Percentiles rank a stretch among this genome's conserved stretches.
phyloP scores from a whole-genome alignment of 1,140 invertebrate species.

The Leptopilina clavipes region DNA sequence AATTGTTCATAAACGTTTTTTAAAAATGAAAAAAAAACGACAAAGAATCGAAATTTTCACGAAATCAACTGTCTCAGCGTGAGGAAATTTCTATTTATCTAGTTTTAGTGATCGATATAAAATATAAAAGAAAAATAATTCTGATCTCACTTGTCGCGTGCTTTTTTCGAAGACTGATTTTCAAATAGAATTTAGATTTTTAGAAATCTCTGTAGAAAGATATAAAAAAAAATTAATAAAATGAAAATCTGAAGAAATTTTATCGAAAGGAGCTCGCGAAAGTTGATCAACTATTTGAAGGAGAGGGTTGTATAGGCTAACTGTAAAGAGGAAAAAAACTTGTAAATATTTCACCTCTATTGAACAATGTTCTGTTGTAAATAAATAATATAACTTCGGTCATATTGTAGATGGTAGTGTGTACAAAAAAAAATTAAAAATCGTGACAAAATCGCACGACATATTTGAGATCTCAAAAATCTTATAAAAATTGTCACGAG shows the following conservation, averaged over 20 bases:
- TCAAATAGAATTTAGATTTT: conserved; percentile 25
- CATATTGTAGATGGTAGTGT: conserved; percentile 57
- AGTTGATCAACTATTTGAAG: background rate
- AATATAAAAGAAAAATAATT: background rate
- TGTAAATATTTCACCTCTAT: conserved; percentile 65
- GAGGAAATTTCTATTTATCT: conserved; percentile 19
- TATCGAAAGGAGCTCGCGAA: conserved; percentile 2
- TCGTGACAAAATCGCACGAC: conserved; percentile 50
- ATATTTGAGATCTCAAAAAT: conserved; percentile 35
- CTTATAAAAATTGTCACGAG: conserved; percentile 49
- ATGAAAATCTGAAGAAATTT: background rate
- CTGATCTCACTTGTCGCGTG: background rate
- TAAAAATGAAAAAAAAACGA: background rate
- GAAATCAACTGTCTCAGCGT: background rate
- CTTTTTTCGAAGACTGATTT: conserved; percentile 15
- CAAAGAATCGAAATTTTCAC: background rate
- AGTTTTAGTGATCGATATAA: conserved; percentile 6
- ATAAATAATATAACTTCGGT: conserved; percentile 62
- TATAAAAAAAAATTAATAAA: background rate
- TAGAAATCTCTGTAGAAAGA: conserved; percentile 25
- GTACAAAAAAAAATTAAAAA: conserved; percentile 44
- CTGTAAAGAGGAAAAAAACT: conserved; percentile 45
- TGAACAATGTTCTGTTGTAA: conserved; percentile 65
- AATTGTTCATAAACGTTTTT: no score
- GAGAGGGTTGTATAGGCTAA: conserved; percentile 53